A percentile compares a stretch with the other conserved stretches of the same genome.
Evolutionary conservation across 2,797 vertebrate genomes (phyloP).

Genomic region (Scolopax bukidnonensis): DNA sequence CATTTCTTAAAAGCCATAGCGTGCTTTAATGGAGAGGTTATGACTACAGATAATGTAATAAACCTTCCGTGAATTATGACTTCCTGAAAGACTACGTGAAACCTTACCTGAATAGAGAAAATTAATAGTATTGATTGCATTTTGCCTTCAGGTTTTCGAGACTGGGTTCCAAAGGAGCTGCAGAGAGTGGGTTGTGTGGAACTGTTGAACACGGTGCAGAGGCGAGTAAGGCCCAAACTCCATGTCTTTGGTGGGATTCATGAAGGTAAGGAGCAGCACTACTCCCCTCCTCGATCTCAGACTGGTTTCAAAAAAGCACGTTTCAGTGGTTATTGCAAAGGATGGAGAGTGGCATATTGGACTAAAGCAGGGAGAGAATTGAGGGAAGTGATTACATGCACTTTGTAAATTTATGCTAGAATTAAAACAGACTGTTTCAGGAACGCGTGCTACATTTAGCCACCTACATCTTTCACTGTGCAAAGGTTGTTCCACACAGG

Average conservation of each 20-base stretch:
- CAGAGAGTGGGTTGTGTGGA: slow-evolving; percentile 97
- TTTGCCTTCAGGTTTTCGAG: slow-evolving; percentile 88
- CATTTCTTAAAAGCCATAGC: slow-evolving; percentile 80
- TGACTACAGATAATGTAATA: slow-evolving; percentile 79
- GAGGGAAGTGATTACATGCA: not conserved
- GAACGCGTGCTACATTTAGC: slow-evolving; percentile 6
- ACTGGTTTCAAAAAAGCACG: not conserved
- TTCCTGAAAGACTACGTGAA: slow-evolving; percentile 79
- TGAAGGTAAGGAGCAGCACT: slow-evolving; percentile 84
- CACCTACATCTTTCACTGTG: slow-evolving; percentile 34
- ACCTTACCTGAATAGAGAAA: slow-evolving; percentile 72
- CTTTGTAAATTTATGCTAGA: slow-evolving; percentile 11
- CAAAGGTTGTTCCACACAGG: slow-evolving; percentile 30
- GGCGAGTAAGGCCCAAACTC: slow-evolving; percentile 93
- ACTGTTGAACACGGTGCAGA: slow-evolving; percentile 96
- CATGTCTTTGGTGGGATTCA: slow-evolving; percentile 96
- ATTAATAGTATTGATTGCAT: slow-evolving; percentile 71
- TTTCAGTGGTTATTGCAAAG: not conserved
- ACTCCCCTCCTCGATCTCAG: not conserved
- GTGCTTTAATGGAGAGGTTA: slow-evolving; percentile 77
- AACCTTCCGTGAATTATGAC: slow-evolving; percentile 75
- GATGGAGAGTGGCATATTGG: not conserved
- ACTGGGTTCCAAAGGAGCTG: slow-evolving; percentile 98
- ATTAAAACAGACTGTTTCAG: slow-evolving; percentile 25
- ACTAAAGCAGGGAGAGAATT: not conserved